Base-by-base conservation (phyloP, 2,113 vertebrate species). In the Myotis lucifugus region DNA sequence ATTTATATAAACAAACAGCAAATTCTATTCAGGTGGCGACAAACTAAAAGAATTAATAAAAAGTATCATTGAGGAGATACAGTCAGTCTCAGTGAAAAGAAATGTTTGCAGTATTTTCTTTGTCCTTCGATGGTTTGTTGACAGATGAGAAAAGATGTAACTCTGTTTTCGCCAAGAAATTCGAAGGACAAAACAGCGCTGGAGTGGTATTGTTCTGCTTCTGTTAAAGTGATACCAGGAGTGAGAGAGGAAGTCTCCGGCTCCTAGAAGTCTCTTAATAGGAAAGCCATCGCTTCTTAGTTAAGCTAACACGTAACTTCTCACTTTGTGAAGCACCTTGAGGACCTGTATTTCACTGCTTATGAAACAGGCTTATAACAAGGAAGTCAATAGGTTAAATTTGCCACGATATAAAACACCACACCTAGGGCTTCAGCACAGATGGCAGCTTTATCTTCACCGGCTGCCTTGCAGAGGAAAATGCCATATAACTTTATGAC, bases 21-120 rank as follows among this genome's bases (percentile, higher is more conserved):
- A 91, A 94, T 89, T 83, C 86, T 95, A 96, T 91, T 96, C 93
- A 52, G 27, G 23, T 61, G 59, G n/a, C 34, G 78, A 85, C 78
- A 54, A 81, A 95, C 61, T 82, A 96, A 96, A 97, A 88, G 96
- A 94, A 96, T 78, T 90, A 97, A 94, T 89, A 94, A 94, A 90
- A 94, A 97, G n/a, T 77, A 69, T 74, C 95, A 90, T n/a, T 85
- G 54, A 59, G 54, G 89, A 94, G 70, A 70, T 56, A 95, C 91
- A 97, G 29, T 88, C 73, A 86, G 40, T 95, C 77, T 96, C 72
- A 48, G 95, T 96, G 97, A 90, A 72, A 52, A 96, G 92, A 85
- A 96, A 97, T 34, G 42, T 85, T 82, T 83, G 94, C 61, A 94
- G 94, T 59, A 9, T 48, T 91, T 95, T 67, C 10, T 97, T 94